phyloP scores from a whole-genome alignment of 2,888 invertebrate species.

The Cheilosia urbana region DNA sequence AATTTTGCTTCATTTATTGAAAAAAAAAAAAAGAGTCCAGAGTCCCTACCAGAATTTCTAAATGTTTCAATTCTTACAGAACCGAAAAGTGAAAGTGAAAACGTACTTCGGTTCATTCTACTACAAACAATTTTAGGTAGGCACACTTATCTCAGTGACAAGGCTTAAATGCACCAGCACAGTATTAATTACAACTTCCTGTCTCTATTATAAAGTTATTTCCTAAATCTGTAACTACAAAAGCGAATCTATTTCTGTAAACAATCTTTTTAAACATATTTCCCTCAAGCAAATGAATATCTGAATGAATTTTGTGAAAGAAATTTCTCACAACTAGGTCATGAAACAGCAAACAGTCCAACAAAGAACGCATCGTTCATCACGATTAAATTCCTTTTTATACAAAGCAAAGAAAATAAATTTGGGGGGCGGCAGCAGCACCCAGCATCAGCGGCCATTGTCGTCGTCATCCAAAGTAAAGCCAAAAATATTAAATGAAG shows the following conservation, averaged over 20 bases:
- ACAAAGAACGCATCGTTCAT: slow-evolving; percentile 48
- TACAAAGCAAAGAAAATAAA: background rate
- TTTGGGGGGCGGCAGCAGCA: background rate
- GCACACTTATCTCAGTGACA: too few relatives aligned
- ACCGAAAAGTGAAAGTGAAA: too few relatives aligned
- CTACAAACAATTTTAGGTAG: too few relatives aligned
- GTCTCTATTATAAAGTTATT: background rate
- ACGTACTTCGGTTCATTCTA: too few relatives aligned
- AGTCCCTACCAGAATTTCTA: too few relatives aligned
- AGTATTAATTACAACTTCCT: background rate
- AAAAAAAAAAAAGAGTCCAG: too few relatives aligned
- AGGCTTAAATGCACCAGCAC: too few relatives aligned
- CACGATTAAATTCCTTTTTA: slow-evolving; percentile 24
- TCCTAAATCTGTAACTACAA: slow-evolving; percentile 8
- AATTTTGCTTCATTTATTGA: too few relatives aligned
- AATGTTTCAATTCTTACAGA: too few relatives aligned
- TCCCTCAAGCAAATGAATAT: slow-evolving; percentile 19
- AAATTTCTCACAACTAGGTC: slow-evolving; percentile 40
- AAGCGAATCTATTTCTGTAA: slow-evolving; percentile 43
- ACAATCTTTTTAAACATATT: slow-evolving; percentile 22
- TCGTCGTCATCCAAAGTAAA: background rate
- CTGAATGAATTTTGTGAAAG: slow-evolving; percentile 40
- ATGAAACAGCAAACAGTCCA: slow-evolving; percentile 29
- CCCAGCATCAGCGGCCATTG: background rate
- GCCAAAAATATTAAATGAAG: slow-evolving; percentile 70